Conservation (phyloP, 2,113 vertebrate genomes). For the Fukomys damarensis region DNA sequence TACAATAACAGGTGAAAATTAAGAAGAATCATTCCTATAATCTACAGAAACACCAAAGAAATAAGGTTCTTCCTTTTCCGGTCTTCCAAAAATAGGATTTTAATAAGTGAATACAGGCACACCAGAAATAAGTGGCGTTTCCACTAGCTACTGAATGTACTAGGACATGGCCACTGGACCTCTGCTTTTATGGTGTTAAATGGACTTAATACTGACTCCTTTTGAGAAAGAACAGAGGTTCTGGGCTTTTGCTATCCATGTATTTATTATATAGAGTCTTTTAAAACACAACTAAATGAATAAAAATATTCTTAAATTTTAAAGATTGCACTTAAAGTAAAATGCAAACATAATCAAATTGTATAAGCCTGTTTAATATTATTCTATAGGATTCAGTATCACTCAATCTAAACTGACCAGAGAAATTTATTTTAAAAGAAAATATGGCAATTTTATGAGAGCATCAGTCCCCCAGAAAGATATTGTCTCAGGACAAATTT, state of each 20-base stretch:
- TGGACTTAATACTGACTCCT: background rate
- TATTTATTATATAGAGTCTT: slow-evolving; percentile 1
- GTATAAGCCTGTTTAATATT: slow-evolving; percentile 12
- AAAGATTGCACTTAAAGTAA: slow-evolving; percentile 2
- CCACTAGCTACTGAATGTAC: background rate
- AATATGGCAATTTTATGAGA: background rate
- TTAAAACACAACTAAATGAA: slow-evolving; percentile 22
- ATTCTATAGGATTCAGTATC: background rate
- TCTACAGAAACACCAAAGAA: background rate
- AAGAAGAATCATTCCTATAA: background rate
- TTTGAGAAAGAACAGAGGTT: background rate
- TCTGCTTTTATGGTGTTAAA: background rate
- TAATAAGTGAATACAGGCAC: background rate
- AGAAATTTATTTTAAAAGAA: slow-evolving; percentile 47
- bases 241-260: background rate
- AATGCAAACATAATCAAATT: slow-evolving; percentile 40
- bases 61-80: background rate
- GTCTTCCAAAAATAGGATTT: background rate
- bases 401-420: background rate
- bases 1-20: background rate
- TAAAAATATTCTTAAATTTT: slow-evolving; percentile 17
- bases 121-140: background rate
- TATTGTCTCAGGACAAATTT: background rate
- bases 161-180: background rate
- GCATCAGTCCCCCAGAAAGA: background rate